Evolutionary conservation across 2,888 invertebrate species (phyloP).

Genomic region (Diadegma fenestrale): DNA sequence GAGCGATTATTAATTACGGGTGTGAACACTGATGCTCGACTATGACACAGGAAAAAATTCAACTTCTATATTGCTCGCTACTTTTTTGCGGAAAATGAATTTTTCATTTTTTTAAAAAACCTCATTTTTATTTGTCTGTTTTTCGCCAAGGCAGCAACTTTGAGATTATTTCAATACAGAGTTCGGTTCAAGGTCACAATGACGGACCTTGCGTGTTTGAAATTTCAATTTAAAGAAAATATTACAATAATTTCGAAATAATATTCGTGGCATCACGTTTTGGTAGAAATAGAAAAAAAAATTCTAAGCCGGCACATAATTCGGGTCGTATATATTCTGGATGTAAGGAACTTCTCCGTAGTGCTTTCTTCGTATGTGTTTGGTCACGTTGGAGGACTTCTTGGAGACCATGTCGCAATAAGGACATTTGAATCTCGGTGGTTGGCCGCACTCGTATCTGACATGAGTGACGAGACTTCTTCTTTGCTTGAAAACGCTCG

Average conservation of each 20-base stretch:
- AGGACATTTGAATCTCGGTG: slow-evolving; percentile 82
- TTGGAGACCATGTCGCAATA: slow-evolving; percentile 80
- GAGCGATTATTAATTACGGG: background rate
- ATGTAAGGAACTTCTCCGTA: slow-evolving; percentile 73
- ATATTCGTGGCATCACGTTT: background rate
- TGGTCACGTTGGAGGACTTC: slow-evolving; percentile 78
- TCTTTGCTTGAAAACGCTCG: slow-evolving; percentile 76
- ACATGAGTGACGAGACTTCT: slow-evolving; percentile 76
- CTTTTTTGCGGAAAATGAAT: background rate
- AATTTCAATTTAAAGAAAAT: background rate
- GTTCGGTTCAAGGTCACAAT: background rate
- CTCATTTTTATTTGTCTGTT: background rate
- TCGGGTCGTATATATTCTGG: slow-evolving; percentile 71
- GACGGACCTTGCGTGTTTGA: background rate
- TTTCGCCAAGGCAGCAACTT: background rate
- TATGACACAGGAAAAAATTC: background rate
- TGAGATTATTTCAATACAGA: background rate
- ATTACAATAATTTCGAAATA: background rate
- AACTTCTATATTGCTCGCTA: background rate
- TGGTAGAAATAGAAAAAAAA: background rate
- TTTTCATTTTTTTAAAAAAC: background rate
- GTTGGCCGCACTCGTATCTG: slow-evolving; percentile 81
- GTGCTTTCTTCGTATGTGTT: slow-evolving; percentile 77
- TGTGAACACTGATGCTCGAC: background rate
- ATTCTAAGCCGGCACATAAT: slow-evolving; percentile 37